Conservation (phyloP, 2,888 invertebrate species). For the Cylloceria caligata region DNA sequence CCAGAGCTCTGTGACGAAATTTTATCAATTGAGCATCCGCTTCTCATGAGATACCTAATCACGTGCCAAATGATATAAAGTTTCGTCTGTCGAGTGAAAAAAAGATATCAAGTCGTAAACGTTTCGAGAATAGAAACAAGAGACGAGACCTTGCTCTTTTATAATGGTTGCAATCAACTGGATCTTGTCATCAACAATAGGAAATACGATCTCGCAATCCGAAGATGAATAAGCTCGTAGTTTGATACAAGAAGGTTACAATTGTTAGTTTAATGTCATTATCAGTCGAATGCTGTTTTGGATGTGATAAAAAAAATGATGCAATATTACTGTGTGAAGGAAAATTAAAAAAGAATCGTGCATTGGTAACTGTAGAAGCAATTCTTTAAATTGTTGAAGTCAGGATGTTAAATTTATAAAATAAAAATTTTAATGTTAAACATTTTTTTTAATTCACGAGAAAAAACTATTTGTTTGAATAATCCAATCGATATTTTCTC, state of each 20-base stretch:
- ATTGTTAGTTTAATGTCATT: neutral
- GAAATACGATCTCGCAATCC: conserved; percentile 18
- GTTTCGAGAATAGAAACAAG: conserved; percentile 24
- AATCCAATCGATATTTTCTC: too few relatives aligned
- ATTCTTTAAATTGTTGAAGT: too few relatives aligned
- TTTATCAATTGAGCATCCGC: neutral
- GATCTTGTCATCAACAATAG: conserved; percentile 6
- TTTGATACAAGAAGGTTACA: neutral
- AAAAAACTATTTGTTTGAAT: too few relatives aligned
- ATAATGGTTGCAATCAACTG: conserved; percentile 27
- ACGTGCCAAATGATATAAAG: conserved; percentile 8
- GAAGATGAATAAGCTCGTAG: neutral
- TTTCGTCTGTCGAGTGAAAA: conserved; percentile 13
- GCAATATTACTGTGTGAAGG: too few relatives aligned
- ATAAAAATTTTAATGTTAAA: too few relatives aligned
- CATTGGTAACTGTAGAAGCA: too few relatives aligned
- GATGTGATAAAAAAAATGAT: too few relatives aligned
- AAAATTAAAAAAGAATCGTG: too few relatives aligned
- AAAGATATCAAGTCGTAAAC: neutral
- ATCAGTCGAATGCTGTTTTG: neutral
- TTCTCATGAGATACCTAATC: conserved; percentile 16
- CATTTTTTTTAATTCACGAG: too few relatives aligned
- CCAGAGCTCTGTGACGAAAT: neutral
- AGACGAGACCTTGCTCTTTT: conserved; percentile 35
- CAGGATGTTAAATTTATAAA: too few relatives aligned